A percentile compares a stretch with the other conserved stretches of the same genome.
These are phyloP conservation scores for Agrochola circellaris DNA, from an alignment of 2,888 invertebrate species.

Conservation along the genomic window DNA sequence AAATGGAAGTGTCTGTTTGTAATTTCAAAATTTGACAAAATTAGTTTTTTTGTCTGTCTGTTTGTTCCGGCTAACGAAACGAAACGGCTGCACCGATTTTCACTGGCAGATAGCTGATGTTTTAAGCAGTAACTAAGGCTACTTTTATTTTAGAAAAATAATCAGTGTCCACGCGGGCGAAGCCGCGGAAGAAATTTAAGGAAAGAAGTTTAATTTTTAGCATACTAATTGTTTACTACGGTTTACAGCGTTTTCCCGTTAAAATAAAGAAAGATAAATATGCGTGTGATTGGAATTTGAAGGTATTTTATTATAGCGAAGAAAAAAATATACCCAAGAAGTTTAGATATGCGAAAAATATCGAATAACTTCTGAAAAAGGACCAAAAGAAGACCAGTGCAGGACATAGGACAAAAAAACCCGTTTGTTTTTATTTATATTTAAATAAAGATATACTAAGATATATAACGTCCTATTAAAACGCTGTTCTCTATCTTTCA, in stretches of 20 bases:
- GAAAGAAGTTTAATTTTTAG: slow-evolving; percentile 57
- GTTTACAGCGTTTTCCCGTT: slow-evolving; percentile 6
- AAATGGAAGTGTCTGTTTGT: no score
- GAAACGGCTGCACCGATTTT: no score
- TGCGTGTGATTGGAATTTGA: not conserved
- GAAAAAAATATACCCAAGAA: no score
- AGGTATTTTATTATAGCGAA: not conserved
- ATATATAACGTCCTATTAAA: slow-evolving; percentile 13
- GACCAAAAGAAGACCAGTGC: no score
- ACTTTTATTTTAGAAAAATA: no score
- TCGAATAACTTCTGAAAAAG: no score
- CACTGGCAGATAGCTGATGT: no score
- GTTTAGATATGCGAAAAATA: not conserved
- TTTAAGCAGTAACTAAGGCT: no score
- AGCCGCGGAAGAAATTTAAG: not conserved
- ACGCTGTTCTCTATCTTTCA: slow-evolving; percentile 25
- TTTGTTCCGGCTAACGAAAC: no score
- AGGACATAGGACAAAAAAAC: not conserved
- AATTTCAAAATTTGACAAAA: no score
- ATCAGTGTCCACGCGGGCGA: not conserved
- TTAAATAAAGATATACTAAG: slow-evolving; percentile 7
- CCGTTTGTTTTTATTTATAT: not conserved
- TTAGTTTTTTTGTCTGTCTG: no score
- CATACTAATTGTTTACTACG: slow-evolving; percentile 43
- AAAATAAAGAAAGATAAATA: slow-evolving; percentile 13